Percentiles rank a stretch among this genome's conserved stretches.
These are phyloP conservation scores for Patiria pectinifera DNA, from an alignment of 53 echinoderm and acorn worm genomes.

Conservation along the genomic window DNA sequence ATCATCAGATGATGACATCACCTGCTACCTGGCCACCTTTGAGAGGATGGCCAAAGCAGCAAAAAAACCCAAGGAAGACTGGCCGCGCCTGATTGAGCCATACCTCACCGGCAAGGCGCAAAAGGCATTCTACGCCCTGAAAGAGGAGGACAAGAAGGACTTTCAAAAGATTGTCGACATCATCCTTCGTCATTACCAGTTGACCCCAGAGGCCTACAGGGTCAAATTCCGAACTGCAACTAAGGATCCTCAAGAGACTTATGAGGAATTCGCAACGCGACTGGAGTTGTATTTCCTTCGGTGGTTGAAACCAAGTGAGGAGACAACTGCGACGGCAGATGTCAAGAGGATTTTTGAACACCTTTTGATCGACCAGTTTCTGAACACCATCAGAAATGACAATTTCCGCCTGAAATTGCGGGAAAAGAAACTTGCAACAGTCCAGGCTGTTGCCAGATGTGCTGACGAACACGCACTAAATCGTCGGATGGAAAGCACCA, in stretches of 20 bases:
- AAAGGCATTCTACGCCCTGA: too few species aligned
- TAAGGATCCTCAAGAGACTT: conserved; percentile 16
- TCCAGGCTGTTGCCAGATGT: conserved; percentile 11
- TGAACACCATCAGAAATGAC: not conserved
- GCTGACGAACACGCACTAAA: conserved; percentile 23
- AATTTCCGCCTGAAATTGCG: conserved; percentile 13
- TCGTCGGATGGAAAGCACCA: not conserved
- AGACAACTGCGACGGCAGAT: not conserved
- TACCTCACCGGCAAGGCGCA: too few species aligned
- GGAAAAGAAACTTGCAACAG: conserved; percentile 22
- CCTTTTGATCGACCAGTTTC: conserved; percentile 24
- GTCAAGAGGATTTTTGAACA: conserved; percentile 1
- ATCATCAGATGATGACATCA: too few species aligned
- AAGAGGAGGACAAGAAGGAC: conserved; percentile 44
- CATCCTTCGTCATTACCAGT: conserved; percentile 38
- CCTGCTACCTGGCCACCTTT: too few species aligned
- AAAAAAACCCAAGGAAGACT: too few species aligned
- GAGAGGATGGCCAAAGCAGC: too few species aligned
- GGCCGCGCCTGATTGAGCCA: too few species aligned
- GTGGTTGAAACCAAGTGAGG: conserved; percentile 32
- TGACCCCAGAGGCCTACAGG: conserved; percentile 41
- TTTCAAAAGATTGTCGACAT: conserved; percentile 31
- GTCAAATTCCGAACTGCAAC: conserved; percentile 32
- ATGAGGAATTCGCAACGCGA: conserved; percentile 32
- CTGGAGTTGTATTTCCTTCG: conserved; percentile 11